Evolutionary conservation across 2,888 invertebrate genomes (phyloP).

Genomic region (Lomographa bimaculata): DNA sequence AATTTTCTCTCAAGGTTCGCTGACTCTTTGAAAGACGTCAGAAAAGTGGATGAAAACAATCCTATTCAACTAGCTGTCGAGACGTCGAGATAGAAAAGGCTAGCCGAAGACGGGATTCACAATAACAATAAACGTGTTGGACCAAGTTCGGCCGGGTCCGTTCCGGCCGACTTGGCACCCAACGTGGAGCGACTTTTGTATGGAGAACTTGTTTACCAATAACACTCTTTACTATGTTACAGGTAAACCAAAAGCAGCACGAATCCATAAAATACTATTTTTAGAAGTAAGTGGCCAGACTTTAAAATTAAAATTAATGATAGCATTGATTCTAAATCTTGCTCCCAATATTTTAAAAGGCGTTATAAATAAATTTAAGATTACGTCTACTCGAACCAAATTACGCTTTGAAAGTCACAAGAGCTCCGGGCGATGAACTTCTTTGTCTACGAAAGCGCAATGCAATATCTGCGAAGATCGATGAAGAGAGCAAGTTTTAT

Average conservation of each 20-base stretch:
- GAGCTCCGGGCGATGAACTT: slow-evolving; percentile 9
- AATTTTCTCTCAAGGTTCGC: slow-evolving; percentile 41
- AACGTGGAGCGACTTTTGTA: slow-evolving; percentile 44
- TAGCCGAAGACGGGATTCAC: slow-evolving; percentile 41
- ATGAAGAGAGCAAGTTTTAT: slow-evolving; percentile 45
- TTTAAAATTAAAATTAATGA: no score
- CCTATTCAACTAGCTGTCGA: slow-evolving; percentile 47
- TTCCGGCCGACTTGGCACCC: slow-evolving; percentile 52
- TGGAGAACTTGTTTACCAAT: slow-evolving; percentile 12
- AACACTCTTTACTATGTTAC: slow-evolving; percentile 27
- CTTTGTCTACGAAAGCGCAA: slow-evolving; percentile 8
- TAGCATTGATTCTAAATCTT: no score
- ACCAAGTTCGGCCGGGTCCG: slow-evolving; percentile 38
- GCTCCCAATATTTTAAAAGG: no score
- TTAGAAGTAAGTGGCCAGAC: not conserved
- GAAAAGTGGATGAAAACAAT: slow-evolving; percentile 53
- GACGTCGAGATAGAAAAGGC: slow-evolving; percentile 37
- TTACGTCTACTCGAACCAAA: not conserved
- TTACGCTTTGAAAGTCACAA: slow-evolving; percentile 7
- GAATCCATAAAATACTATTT: no score
- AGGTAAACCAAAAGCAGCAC: slow-evolving; percentile 11
- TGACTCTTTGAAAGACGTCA: slow-evolving; percentile 44
- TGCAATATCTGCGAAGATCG: no score
- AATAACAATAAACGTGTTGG: slow-evolving; percentile 56
- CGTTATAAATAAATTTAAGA: slow-evolving; percentile 1